Evolutionary conservation across 2,797 vertebrate species (phyloP), one percentile per base, ranked within the genome.

Genomic region (Characodon lateralis): DNA sequence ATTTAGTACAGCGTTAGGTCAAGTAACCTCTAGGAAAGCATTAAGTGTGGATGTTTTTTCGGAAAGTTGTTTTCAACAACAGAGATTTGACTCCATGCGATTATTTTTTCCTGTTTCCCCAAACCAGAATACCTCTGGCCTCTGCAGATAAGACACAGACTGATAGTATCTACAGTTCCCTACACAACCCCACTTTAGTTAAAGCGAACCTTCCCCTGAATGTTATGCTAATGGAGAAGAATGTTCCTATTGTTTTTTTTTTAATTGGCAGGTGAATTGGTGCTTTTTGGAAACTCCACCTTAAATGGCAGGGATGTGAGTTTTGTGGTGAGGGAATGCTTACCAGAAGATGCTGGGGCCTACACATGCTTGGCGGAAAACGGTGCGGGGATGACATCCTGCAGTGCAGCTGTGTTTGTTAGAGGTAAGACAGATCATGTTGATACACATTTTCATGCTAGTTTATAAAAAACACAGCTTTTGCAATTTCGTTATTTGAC

Each of bases 281-380:
- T 92, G 6, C 78, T 39, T 50, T 95, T 94, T 71, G 95, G 93
- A 63, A 90, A 61, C 3, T 76, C 89, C 18, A 93, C 90, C 14
- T 92, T 94, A 43, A 74, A 89, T 3, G 91, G 79, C 71, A 70
- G 68, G 2, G 84, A 92, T 76, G 87, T 76, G 22, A 91, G 71
- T n/a, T 93, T 95, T 63, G 75, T 89, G 50, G 91, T 96, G 82
- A 89, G 2, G 43, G 95, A 95, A 7, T 95, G 94, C 66, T 89
- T 95, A 75, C 95, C 95, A 0, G 95, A 95, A 73, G 95, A 96
- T 46, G 95, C 94, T 0, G 95, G 96, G 0, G 93, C 93, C 39
- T 96, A 95, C 84, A 95, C 94, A 10, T 95, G 95, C 74, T 28
- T 95, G 84, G 95, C 91, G 0, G 94, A 95, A 81, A 96, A 95